These are phyloP conservation scores for Oryzias melastigma DNA, from an alignment of 2,113 vertebrate species.

Conservation along the genomic window DNA sequence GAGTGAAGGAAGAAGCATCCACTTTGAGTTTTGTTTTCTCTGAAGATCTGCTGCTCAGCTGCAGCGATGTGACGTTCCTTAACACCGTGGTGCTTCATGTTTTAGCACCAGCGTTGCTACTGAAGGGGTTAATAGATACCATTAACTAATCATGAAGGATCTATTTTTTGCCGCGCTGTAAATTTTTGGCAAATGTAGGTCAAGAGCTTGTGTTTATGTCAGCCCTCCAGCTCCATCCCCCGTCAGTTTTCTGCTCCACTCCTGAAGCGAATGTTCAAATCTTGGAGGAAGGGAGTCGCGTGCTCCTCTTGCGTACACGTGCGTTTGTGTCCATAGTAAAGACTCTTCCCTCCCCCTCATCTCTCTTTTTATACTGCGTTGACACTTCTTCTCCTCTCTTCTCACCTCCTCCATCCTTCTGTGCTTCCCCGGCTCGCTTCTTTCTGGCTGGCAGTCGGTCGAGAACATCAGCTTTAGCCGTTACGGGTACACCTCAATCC, in stretches of 20 bases:
- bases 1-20: background rate
- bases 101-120: constrained; percentile 6
- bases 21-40: background rate
- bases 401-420: constrained; percentile 32
- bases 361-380: constrained; percentile 5
- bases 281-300: constrained; percentile 51
- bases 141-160: constrained; percentile 6
- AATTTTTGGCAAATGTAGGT: constrained; percentile 36
- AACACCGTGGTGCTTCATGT: background rate
- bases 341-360: constrained; percentile 36
- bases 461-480: constrained; percentile 53
- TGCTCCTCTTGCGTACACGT: constrained; percentile 37
- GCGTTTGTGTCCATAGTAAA: constrained; percentile 49
- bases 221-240: constrained; percentile 2
- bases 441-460: constrained; percentile 35
- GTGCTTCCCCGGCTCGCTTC: constrained; percentile 36
- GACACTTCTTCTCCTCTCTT: constrained; percentile 9
- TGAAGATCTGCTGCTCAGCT: constrained; percentile 2
- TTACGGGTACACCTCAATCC: constrained; percentile 38
- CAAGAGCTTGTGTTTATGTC: constrained; percentile 10
- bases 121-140: constrained; percentile 7
- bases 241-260: constrained; percentile 46
- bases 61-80: constrained; percentile 18
- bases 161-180: background rate
- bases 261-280: constrained; percentile 43